These are phyloP conservation scores for Manis javanica DNA, from an alignment of 2,797 vertebrate genomes.

Conservation along the genomic window DNA sequence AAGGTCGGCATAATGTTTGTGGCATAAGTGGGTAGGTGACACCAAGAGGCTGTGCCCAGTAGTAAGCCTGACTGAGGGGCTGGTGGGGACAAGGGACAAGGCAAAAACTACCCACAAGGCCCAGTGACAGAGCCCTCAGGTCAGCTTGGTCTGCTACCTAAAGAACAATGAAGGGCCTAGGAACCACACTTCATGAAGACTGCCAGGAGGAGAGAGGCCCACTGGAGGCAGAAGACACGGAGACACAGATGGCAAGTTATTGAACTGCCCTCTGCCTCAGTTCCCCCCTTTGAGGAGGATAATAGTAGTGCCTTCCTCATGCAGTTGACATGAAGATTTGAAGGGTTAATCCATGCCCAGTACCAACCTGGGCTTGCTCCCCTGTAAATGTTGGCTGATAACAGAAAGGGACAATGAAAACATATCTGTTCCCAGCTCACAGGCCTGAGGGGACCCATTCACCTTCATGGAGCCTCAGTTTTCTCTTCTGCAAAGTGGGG, in stretches of 20 bases:
- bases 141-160: no score
- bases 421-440: neutral
- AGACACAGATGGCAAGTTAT: rapidly evolving
- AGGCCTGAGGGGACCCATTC: neutral
- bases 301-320: neutral
- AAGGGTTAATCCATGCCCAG: neutral
- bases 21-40: neutral
- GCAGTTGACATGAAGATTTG: neutral
- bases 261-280: neutral
- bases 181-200: neutral
- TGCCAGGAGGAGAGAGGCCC: neutral
- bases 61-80: neutral
- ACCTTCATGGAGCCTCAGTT: neutral
- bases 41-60: neutral
- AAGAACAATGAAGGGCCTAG: neutral
- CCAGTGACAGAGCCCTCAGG: neutral
- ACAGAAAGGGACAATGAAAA: neutral
- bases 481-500: constrained; percentile 1
- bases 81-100: neutral
- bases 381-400: neutral
- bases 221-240: neutral
- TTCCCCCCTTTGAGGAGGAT: neutral
- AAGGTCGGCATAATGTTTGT: neutral
- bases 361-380: neutral
- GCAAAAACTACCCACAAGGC: neutral